Evolutionary conservation across 1,140 invertebrate genomes (phyloP).

Genomic region (Meloidogyne floridensis): DNA sequence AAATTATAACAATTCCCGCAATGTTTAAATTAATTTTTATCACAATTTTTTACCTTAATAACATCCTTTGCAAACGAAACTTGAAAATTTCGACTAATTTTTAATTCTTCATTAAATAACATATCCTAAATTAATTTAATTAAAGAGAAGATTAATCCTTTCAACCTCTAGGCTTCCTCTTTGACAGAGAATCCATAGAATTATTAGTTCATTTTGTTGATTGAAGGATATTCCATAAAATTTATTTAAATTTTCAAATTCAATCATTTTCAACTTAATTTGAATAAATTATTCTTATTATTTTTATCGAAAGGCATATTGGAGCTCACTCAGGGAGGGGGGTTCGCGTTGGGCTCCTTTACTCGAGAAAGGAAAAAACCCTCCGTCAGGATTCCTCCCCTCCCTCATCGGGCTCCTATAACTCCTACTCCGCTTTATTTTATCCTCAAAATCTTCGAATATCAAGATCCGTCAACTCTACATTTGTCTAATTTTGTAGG

Average conservation of each 20-base stretch:
- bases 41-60: conserved; percentile 51
- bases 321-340: too few species aligned
- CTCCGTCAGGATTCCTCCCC: too few species aligned
- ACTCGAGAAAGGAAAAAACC: too few species aligned
- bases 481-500: too few species aligned
- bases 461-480: too few species aligned
- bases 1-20: too few species aligned
- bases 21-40: too few species aligned
- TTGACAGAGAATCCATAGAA: conserved; percentile 61
- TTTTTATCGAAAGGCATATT: background rate
- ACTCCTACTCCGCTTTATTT: too few species aligned
- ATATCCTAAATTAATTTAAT: conserved; percentile 55
- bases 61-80: conserved; percentile 66
- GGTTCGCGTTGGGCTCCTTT: too few species aligned
- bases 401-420: too few species aligned
- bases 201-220: conserved; percentile 64
- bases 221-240: conserved; percentile 66
- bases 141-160: background rate
- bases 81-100: conserved; percentile 64
- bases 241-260: conserved; percentile 65
- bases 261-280: conserved; percentile 61
- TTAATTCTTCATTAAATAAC: conserved; percentile 64
- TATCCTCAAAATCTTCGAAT: too few species aligned
- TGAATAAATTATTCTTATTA: conserved; percentile 38
- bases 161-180: conserved; percentile 60